A percentile compares a stretch with the other conserved stretches of the same genome.
Conservation (phyloP, 2,797 vertebrate species). For the Jordanella pulchra region DNA sequence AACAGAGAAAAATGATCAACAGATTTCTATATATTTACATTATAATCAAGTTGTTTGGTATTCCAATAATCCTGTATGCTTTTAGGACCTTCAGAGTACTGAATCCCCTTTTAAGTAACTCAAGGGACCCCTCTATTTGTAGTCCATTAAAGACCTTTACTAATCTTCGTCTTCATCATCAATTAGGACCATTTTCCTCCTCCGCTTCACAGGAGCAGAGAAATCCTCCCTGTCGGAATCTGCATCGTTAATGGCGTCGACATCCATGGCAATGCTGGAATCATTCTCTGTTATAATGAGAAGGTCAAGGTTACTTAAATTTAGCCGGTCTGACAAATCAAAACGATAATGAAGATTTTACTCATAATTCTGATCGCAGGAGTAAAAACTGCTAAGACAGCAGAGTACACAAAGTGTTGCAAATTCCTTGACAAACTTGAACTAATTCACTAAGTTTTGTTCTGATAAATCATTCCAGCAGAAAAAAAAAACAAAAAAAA, state of each 20-base stretch:
- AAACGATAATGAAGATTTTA: neutral
- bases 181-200: slow-evolving; percentile 73
- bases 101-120: slow-evolving; percentile 11
- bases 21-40: neutral
- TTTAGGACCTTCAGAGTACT: slow-evolving; percentile 29
- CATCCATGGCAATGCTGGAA: slow-evolving; percentile 27
- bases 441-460: neutral
- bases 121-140: slow-evolving; percentile 8
- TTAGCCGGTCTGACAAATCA: neutral
- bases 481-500: no score
- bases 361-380: neutral
- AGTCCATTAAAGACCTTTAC: slow-evolving; percentile 41
- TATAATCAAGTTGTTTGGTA: neutral
- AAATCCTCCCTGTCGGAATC: slow-evolving; percentile 59
- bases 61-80: slow-evolving; percentile 28
- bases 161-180: slow-evolving; percentile 81
- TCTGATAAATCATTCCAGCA: no score
- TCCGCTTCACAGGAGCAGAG: slow-evolving; percentile 72
- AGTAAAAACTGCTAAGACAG: neutral
- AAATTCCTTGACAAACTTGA: neutral
- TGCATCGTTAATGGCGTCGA: slow-evolving; percentile 24
- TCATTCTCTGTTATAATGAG: slow-evolving; percentile 45
- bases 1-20: neutral
- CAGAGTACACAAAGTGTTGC: neutral
- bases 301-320: neutral